Base-by-base conservation (phyloP, 1,140 invertebrate species). In the Drosophila arizonae region DNA sequence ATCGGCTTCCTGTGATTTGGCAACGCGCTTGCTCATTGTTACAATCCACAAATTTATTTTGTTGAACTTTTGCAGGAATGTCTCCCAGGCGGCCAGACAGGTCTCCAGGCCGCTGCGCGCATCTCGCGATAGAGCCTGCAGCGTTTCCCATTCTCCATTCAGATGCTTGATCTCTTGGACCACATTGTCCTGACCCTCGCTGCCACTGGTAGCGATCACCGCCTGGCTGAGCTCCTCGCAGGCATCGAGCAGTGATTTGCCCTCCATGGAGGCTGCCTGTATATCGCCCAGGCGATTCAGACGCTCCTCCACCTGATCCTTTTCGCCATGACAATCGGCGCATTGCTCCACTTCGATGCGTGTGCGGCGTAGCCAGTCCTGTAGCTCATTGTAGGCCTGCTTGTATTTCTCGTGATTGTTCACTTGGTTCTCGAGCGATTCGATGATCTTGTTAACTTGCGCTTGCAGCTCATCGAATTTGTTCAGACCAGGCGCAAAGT, bases 331-430 rank as follows among this genome's bases (percentile, higher is more conserved):
- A 17, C 95, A 95, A 82, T 97, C 95, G 21, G 95, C 95, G 75
- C 96, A 96, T 74, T 97, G 95, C 86, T 98, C 97, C 30, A 98
- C 94, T 66, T 96, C 95, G 15, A 97, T 94, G 87, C 96, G 95
- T 4, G 95, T 95, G 76, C 95, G 95, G 45, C 96, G 94, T n/a
- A 99, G 93, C 96, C 96, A 98, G 72, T 98, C 97, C 51, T 95
- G 94, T 72, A 97, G 95, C 78, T 95, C 95, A 68, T 96, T 95
- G 73, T 96, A 96, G 0, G 95, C 94, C 78, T 95, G 94, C 81
- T 96, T 96, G 91, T 97, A 98, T 73, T 95, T 94, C 78, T 98
- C 97, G 77, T 98, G 97, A 63, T 96, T 95, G 67, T 95, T 95
- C 0, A 98, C 97, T 92, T 98, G 96, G 39, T 94, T 93, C 90